These are phyloP conservation scores for Zaprionus ornatus DNA, from an alignment of 1,140 invertebrate genomes.

Conservation along the genomic window DNA sequence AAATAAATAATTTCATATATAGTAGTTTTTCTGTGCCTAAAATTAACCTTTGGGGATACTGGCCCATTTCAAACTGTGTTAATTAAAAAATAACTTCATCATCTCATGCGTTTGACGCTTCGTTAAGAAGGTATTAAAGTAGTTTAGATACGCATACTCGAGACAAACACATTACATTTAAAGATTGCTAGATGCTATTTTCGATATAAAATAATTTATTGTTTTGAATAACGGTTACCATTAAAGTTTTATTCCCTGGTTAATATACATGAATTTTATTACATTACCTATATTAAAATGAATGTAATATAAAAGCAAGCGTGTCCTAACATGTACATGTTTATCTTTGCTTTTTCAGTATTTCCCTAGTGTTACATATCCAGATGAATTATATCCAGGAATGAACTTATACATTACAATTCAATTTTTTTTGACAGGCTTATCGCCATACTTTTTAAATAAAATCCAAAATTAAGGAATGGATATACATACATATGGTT, in stretches of 20 bases:
- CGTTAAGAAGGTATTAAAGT: neutral
- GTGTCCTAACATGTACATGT: slow-evolving; percentile 34
- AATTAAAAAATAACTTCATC: too few species aligned
- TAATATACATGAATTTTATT: slow-evolving; percentile 50
- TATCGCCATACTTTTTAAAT: slow-evolving; percentile 27
- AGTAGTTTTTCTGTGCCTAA: too few species aligned
- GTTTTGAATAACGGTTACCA: slow-evolving; percentile 34
- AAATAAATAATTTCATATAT: neutral
- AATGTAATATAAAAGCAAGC: slow-evolving; percentile 43
- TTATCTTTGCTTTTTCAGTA: slow-evolving; percentile 38
- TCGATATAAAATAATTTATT: slow-evolving; percentile 9
- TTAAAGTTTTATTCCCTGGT: slow-evolving; percentile 48
- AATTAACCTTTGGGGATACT: too few species aligned
- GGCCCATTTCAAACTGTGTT: too few species aligned
- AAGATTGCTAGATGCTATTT: neutral
- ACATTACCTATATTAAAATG: slow-evolving; percentile 37
- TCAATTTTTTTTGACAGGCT: slow-evolving; percentile 27
- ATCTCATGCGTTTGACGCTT: neutral
- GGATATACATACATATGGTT: slow-evolving; percentile 41
- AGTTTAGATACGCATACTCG: neutral
- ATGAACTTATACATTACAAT: slow-evolving; percentile 21
- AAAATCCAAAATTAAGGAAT: slow-evolving; percentile 32
- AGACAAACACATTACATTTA: neutral
- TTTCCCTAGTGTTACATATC: slow-evolving; percentile 37
- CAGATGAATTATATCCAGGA: slow-evolving; percentile 39